phyloP scores from a whole-genome alignment of 2,113 vertebrate genomes.

The Charadrius vociferus region DNA sequence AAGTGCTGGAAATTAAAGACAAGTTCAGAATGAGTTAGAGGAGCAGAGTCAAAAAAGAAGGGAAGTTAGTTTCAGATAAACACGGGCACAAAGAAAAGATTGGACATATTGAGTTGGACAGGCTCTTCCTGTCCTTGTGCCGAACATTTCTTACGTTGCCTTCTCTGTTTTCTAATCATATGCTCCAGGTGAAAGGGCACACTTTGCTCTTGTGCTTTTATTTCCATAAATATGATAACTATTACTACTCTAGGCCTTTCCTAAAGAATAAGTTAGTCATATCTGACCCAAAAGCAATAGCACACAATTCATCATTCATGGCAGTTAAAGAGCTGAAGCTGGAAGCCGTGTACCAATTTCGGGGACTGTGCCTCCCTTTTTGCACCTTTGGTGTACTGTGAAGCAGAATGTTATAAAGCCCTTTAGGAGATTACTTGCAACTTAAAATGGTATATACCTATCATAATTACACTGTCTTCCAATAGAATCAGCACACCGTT shows the following conservation, averaged over 20 bases:
- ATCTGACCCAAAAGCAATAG: neutral
- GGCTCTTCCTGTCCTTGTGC: constrained; percentile 46
- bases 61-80: constrained; percentile 54
- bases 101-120: neutral
- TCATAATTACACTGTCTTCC: neutral
- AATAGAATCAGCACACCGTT: neutral
- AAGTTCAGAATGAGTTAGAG: neutral
- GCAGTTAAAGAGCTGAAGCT: neutral
- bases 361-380: neutral
- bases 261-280: neutral
- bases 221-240: neutral
- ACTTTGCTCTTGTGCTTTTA: neutral
- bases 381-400: neutral
- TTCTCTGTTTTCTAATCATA: neutral
- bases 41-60: neutral
- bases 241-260: neutral
- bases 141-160: neutral
- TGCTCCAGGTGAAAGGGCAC: constrained; percentile 14
- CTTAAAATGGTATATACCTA: neutral
- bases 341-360: neutral
- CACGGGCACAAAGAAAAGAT: neutral
- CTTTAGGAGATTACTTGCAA: neutral
- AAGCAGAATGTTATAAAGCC: neutral
- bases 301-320: neutral
- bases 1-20: neutral